Percentiles rank a stretch among this genome's conserved stretches.
These are phyloP conservation scores for Pseudorhombus dupliciocellatus DNA, from an alignment of 2,113 vertebrate species.

Conservation along the genomic window DNA sequence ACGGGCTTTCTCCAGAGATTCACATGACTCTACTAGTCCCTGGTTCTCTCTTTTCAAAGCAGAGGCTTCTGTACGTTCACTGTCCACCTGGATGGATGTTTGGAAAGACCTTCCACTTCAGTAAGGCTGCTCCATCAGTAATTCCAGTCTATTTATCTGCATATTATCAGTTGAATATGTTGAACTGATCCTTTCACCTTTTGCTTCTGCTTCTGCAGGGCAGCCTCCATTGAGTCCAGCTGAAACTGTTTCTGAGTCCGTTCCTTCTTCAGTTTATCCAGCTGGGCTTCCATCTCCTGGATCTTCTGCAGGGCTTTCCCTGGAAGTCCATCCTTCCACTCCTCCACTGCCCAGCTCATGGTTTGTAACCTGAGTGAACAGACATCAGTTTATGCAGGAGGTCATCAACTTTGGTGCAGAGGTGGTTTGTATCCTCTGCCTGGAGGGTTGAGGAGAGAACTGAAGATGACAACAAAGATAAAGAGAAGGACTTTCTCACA, in stretches of 20 bases:
- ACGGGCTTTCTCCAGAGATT: constrained; percentile 87
- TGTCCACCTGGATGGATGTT: constrained; percentile 82
- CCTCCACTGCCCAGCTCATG: constrained; percentile 95
- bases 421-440: no score
- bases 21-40: constrained; percentile 89
- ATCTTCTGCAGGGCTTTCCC: constrained; percentile 90
- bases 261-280: constrained; percentile 92
- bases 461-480: neutral
- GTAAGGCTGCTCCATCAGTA: neutral
- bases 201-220: constrained; percentile 91
- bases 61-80: constrained; percentile 85
- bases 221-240: constrained; percentile 88
- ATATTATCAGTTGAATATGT: neutral
- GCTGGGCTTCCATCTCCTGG: constrained; percentile 89
- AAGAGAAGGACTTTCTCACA: neutral
- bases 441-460: neutral
- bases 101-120: neutral
- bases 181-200: constrained; percentile 79
- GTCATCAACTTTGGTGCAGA: no score
- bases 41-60: constrained; percentile 91
- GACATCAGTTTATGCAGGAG: neutral
- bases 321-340: constrained; percentile 94
- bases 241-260: constrained; percentile 90
- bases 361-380: constrained; percentile 29
- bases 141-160: neutral